Evolutionary conservation across 2,888 invertebrate genomes (phyloP), one percentile per base, ranked within the genome.

Genomic region (Apodemia duryi): DNA sequence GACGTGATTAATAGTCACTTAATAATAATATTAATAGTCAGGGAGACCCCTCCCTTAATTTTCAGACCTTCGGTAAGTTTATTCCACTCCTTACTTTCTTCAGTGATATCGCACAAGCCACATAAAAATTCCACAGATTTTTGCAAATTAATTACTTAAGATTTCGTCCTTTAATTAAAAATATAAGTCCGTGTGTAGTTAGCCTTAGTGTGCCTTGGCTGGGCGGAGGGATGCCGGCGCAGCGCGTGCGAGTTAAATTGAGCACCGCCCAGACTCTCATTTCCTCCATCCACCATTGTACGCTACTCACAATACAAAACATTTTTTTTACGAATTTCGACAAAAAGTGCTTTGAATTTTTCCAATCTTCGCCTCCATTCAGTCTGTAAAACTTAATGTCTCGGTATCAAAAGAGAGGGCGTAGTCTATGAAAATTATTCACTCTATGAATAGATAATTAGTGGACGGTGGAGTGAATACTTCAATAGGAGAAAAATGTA

Each of bases 291-390:
- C 80, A 78, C 86, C 82, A 91, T 91, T 91, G 91, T 91, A 80
- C 83, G 80, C 84, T 83, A 84, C 83, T 87, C 88, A 90, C 90
- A 91, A 91, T 90, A 89, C 90, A 89, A 89, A 91, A 90, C 88
- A 90, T 88, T 89, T 89, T 89, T 89, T 78, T 80, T 86, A 85
- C 84, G 83, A 88, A 89, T 88, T 90, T 86, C 86, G 80, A 88
- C 89, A 86, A 89, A 89, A 89, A 88, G 82, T 82, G 85, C 88
- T 90, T 88, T 88, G 88, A 89, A 88, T 87, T 88, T 88, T 89
- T 85, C 88, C 89, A 90, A 91, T 91, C 87, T 89, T 87, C 86
- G 85, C 85, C 79, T 87, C 87, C 79, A 86, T 90, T 90, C 88
- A 86, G 79, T 78, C 80, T 81, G 83, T 82, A 81, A 86, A 86